Evolutionary conservation across 2,113 vertebrate species (phyloP).

Genomic region (Paratilapia polleni): DNA sequence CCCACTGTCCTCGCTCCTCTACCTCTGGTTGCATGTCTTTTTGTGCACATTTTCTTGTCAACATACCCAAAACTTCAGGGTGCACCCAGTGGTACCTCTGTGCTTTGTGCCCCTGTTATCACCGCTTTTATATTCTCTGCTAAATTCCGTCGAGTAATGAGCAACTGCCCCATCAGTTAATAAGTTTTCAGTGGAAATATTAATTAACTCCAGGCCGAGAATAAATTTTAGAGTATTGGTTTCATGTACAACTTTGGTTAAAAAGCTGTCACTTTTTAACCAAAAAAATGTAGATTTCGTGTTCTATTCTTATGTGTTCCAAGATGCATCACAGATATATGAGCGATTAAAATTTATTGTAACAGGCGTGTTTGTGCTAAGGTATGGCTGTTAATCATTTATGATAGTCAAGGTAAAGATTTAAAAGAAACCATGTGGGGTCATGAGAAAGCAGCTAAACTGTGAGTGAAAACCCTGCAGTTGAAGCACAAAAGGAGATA

Average conservation of each 20-base stretch:
- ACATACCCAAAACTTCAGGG: neutral
- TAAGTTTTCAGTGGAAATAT: conserved; percentile 31
- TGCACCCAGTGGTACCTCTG: neutral
- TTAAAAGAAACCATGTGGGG: neutral
- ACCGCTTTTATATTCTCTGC: neutral
- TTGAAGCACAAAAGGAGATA: neutral
- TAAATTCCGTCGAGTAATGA: conserved; percentile 10
- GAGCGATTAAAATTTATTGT: neutral
- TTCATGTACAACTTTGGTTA: neutral
- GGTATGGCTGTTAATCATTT: neutral
- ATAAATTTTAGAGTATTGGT: neutral
- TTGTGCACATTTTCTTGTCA: neutral
- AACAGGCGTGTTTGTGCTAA: fast-evolving
- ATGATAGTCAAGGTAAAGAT: neutral
- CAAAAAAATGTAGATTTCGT: neutral
- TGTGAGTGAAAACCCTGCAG: neutral
- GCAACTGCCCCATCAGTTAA: conserved; percentile 31
- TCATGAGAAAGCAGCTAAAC: neutral
- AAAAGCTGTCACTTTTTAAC: neutral
- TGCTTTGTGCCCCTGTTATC: neutral
- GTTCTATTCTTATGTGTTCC: neutral
- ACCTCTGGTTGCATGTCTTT: neutral
- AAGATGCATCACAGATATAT: neutral
- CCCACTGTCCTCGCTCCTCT: conserved; percentile 80
- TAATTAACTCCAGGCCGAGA: neutral